Evolutionary conservation across 2,113 vertebrate species (phyloP), one percentile per base, ranked within the genome.

Genomic region (Poeciliopsis retropinna): DNA sequence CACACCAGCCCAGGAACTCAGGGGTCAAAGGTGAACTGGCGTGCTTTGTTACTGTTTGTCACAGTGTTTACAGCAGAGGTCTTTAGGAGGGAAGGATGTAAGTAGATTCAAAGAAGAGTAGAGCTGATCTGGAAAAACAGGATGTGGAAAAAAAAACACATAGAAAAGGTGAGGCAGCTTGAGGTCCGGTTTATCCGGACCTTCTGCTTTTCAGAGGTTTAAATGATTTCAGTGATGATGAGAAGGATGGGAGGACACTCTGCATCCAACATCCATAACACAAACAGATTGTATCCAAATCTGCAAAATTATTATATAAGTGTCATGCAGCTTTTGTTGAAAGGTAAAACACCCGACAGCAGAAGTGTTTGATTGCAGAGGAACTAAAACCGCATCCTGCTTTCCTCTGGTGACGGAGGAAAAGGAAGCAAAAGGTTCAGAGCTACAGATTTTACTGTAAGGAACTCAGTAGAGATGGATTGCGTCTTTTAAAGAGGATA

Each of bases 371-470:
- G 72, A 83, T 70, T 44, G 69, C 11, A 68, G 78, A 83, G 81
- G 81, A 89, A 82, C 72, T 78, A 80, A 84, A 85, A 90, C 87
- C 79, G 81, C 60, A 71, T 84, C 79, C 83, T 82, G 83, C 70
- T 85, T 79, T 66, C 76, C 51, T 71, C 78, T 75, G 32, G 34
- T 69, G 78, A 83, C 67, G 51, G 78, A 19, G 51, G 51, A 57
- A 87, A 85, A 73, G 84, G 87, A 83, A 87, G 77, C 79, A 73
- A 80, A 68, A 60, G 80, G 69, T 68, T 74, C 29, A 4, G 4
- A 76, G 54, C 60, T 44, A 29, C 63, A 64, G 39, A 15, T 15
- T 15, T 41, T 41, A 41, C 39, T 41, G 39, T 41, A 41, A 41
- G 3, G 41, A 69, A 67, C 60, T 0, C 51, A 57, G 25, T 0